These are phyloP conservation scores for Parazoanthus swiftii DNA, from an alignment of 92 coral and sea anemone species.

Conservation along the genomic window DNA sequence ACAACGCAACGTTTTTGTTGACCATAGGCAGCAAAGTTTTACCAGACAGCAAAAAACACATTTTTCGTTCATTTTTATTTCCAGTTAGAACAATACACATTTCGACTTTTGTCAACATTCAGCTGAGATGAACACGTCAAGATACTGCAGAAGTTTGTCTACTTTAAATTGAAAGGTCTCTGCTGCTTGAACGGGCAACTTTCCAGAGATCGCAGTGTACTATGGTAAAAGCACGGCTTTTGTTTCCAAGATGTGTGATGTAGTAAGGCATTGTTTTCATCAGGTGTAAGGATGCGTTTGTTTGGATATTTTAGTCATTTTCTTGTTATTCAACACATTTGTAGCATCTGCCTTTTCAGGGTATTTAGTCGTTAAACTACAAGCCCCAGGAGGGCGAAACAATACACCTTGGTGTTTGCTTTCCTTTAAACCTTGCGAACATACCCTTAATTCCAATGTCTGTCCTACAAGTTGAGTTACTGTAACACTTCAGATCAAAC, in stretches of 20 bases:
- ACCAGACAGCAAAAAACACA: not conserved
- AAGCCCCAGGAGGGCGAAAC: not conserved
- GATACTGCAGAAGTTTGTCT: not conserved
- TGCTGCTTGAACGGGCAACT: not conserved
- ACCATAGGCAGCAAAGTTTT: not conserved
- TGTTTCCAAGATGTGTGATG: not conserved
- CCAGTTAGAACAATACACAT: constrained; percentile 9
- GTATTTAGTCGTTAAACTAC: not conserved
- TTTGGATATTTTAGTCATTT: not conserved
- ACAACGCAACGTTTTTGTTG: not conserved
- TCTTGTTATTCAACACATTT: not conserved
- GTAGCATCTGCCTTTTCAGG: not conserved
- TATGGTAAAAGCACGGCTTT: not conserved
- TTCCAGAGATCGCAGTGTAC: not conserved
- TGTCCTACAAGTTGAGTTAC: not conserved
- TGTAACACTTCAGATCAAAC: not conserved
- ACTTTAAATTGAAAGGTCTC: not conserved
- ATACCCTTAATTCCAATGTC: not conserved
- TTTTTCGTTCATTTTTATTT: not conserved
- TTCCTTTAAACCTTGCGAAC: not conserved
- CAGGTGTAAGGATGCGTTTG: not conserved
- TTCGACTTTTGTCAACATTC: constrained; percentile 4
- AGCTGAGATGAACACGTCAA: too few species aligned
- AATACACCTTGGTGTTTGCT: not conserved
- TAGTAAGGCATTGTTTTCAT: not conserved